Conservation (phyloP, 2,888 invertebrate genomes). For the Lasioglossum lativentre region DNA sequence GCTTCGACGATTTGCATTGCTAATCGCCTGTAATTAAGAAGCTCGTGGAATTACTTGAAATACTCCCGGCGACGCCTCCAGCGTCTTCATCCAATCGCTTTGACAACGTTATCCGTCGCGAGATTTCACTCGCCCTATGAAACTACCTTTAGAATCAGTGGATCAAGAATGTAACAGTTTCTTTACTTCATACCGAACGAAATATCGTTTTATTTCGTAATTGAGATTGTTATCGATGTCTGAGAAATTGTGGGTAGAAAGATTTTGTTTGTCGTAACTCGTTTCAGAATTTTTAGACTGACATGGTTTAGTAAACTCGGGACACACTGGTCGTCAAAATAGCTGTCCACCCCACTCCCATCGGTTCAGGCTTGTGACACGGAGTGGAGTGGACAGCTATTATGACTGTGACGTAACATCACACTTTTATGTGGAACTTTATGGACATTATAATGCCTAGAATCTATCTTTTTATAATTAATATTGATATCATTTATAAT, state of each 20-base stretch:
- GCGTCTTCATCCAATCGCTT: background rate
- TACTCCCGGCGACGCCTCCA: background rate
- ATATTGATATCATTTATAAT: background rate
- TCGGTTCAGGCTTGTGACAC: background rate
- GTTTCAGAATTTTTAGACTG: background rate
- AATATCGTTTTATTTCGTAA: constrained; percentile 5
- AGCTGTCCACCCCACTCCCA: background rate
- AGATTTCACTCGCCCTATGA: background rate
- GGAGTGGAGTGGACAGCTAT: background rate
- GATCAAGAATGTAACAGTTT: background rate
- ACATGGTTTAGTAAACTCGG: background rate
- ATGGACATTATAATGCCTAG: background rate
- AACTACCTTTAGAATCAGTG: background rate
- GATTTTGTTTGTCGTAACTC: background rate
- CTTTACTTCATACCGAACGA: no score
- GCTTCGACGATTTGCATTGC: constrained; percentile 47
- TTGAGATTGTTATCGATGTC: background rate
- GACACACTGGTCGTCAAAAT: background rate
- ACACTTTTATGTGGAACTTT: background rate
- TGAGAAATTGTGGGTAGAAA: background rate
- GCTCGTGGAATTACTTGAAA: background rate
- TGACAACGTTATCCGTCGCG: no score
- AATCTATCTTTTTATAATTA: background rate
- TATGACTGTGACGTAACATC: background rate
- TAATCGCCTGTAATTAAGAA: constrained; percentile 9